Evolutionary conservation across 1,140 invertebrate genomes (phyloP), one percentile per base, ranked within the genome.

Genomic region (Mamestra configurata): DNA sequence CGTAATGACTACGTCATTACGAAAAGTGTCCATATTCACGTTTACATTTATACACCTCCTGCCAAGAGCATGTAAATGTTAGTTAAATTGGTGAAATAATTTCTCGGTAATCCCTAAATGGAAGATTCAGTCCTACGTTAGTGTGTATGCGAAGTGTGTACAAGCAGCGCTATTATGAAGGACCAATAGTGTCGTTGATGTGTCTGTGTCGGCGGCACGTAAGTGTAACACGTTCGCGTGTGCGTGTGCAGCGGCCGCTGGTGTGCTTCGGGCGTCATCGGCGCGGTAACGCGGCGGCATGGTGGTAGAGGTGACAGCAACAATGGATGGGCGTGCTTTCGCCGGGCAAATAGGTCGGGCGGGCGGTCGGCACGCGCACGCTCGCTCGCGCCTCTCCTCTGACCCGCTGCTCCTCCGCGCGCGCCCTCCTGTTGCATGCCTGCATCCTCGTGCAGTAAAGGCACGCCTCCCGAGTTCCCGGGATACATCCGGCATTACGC

Each of bases 401-500:
- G 37, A 31, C 70, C 79, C 82, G 61, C 55, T 51, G 64, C 79
- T 80, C 77, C 53, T 64, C n/a, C 80, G 64, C 78, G 79, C 53
- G 46, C 51, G 51, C 82, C 79, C 59, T 79, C 77, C 75, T 79
- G 84, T 64, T 87, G 83, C 88, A 84, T 79, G 80, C 81, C 27
- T 83, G 83, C 88, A 87, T 72, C 82, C 82, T 72, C 82, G 66
- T 81, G 78, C 68, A 82, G 18, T 70, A 77, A 79, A 5, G 83
- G 80, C 82, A 81, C 88, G 85, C 84, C 86, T 87, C 79, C 79
- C 90, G 88, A 82, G 84, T 79, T 18, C 86, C 91, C 70, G 83
- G 86, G 82, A 85, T 79, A 77, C 83, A 85, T 78, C 24, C 86
- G 90, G 51, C 93, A 95, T 70, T 79, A 95, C 83, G 76, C 82